These are phyloP conservation scores for Psittacula cyanocephala DNA, from an alignment of 2,113 vertebrate genomes.

Conservation along the genomic window DNA sequence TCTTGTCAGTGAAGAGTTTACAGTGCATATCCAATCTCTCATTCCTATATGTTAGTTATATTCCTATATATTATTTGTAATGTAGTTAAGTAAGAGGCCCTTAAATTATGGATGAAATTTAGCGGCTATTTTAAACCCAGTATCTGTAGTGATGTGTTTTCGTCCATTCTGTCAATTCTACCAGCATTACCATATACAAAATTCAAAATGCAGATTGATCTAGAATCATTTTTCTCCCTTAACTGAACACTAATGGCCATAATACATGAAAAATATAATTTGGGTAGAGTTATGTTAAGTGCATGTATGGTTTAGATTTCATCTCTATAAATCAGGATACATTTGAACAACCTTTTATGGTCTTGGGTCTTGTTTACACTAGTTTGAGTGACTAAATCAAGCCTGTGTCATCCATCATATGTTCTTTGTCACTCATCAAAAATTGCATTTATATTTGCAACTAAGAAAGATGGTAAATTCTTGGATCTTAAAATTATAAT, in stretches of 20 bases:
- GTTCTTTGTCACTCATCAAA: neutral
- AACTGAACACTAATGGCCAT: neutral
- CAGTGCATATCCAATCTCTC: neutral
- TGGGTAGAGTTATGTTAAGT: neutral
- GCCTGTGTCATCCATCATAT: neutral
- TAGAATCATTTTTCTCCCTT: neutral
- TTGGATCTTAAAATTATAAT: neutral
- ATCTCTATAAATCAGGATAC: neutral
- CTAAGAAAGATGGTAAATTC: neutral
- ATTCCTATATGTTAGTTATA: neutral
- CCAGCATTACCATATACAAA: neutral
- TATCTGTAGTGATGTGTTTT: neutral
- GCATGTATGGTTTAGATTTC: neutral
- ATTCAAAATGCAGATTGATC: neutral
- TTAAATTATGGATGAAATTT: neutral
- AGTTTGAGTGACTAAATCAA: neutral
- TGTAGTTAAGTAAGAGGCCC: neutral
- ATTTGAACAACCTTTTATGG: neutral
- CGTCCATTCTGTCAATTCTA: neutral
- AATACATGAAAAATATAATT: neutral
- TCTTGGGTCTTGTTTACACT: neutral
- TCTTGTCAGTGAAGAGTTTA: neutral
- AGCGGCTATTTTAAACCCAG: neutral
- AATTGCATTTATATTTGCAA: neutral
- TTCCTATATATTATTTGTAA: neutral